phyloP scores from a whole-genome alignment of 2,888 invertebrate genomes.

The Leucania comma region DNA sequence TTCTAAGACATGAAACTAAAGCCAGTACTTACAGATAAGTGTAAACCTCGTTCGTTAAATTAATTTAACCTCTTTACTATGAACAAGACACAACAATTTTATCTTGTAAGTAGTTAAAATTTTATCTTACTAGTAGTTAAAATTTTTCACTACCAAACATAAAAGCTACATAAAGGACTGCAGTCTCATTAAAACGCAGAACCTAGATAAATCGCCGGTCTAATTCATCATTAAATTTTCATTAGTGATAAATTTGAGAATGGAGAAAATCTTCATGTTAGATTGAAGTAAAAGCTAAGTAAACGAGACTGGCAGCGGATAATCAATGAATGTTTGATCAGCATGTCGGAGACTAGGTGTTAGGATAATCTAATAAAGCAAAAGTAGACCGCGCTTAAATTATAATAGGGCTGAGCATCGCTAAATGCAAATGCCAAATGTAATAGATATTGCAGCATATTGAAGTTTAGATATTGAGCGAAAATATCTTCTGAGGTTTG shows the following conservation, averaged over 20 bases:
- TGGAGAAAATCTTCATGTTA: slow-evolving; percentile 12
- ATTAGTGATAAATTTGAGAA: slow-evolving; percentile 13
- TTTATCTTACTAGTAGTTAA: slow-evolving; percentile 3
- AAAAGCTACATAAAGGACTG: slow-evolving; percentile 15
- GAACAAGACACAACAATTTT: background rate
- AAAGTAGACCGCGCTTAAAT: slow-evolving; percentile 52
- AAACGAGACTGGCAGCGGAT: slow-evolving; percentile 44
- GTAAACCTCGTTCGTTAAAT: background rate
- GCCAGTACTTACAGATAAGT: background rate
- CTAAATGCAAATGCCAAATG: slow-evolving; percentile 31
- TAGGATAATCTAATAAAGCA: slow-evolving; percentile 55
- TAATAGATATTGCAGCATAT: slow-evolving; percentile 43
- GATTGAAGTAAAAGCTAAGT: slow-evolving; percentile 27
- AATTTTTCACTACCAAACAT: slow-evolving; percentile 7
- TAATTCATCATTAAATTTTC: slow-evolving; percentile 14
- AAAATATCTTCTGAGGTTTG: slow-evolving; percentile 38
- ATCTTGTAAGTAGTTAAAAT: slow-evolving; percentile 19
- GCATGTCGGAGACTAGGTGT: slow-evolving; percentile 42
- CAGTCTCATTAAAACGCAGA: slow-evolving; percentile 24
- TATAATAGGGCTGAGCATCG: slow-evolving; percentile 50
- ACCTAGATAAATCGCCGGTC: slow-evolving; percentile 2
- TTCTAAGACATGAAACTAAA: background rate
- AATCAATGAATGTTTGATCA: slow-evolving; percentile 61
- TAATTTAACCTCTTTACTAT: slow-evolving; percentile 11
- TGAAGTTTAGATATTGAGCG: slow-evolving; percentile 33